These are phyloP conservation scores for Dromaius novaehollandiae DNA, from an alignment of 2,113 vertebrate genomes.

Conservation along the genomic window DNA sequence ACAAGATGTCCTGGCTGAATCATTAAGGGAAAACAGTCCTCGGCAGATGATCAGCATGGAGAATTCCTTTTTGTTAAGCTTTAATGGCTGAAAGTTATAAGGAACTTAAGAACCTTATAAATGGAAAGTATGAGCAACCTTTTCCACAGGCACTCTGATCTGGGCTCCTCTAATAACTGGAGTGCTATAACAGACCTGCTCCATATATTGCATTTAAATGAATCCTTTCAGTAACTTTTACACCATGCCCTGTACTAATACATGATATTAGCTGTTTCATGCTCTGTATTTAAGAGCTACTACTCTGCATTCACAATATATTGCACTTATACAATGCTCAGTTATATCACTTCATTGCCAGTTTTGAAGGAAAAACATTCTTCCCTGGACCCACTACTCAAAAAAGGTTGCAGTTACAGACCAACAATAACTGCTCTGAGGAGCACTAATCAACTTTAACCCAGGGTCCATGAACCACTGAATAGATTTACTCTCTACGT, in stretches of 20 bases:
- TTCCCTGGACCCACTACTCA: neutral
- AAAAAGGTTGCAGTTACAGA: neutral
- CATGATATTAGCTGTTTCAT: neutral
- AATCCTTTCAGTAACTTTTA: neutral
- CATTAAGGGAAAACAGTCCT: neutral
- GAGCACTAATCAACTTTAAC: neutral
- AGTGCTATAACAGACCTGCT: neutral
- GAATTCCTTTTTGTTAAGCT: neutral
- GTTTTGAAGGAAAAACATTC: neutral
- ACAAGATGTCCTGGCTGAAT: conserved; percentile 12
- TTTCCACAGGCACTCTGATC: neutral
- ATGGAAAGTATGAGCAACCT: neutral
- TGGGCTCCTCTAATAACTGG: neutral
- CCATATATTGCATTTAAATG: conserved; percentile 2
- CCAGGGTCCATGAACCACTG: neutral
- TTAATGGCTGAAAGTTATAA: conserved; percentile 32
- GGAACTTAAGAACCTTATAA: neutral
- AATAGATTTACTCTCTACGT: conserved; percentile 6
- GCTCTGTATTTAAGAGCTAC: neutral
- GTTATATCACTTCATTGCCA: neutral
- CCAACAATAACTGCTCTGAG: neutral
- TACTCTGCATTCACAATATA: neutral
- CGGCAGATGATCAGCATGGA: neutral
- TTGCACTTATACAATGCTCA: neutral
- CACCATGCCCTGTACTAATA: neutral